Base-by-base conservation (phyloP, 2,797 vertebrate species). In the Scolopax bukidnonensis region DNA sequence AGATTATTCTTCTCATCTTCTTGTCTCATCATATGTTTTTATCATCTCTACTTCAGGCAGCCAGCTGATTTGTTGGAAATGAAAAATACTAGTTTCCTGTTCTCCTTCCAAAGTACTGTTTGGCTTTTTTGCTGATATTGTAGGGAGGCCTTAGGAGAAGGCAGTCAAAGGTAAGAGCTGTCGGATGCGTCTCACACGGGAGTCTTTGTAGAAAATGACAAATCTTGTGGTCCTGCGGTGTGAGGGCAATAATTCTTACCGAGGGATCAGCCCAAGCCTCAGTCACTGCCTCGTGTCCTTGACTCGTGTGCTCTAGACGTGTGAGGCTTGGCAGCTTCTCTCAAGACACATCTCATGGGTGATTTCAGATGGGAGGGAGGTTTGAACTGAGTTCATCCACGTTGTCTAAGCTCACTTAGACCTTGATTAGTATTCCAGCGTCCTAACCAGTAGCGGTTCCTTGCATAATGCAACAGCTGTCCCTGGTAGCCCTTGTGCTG, bases 341-440 rank as follows among this genome's bases (percentile, higher is more conserved):
- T 89, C 23, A 27, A 70, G 40, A n/a, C 21, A 7, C 3, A 11
- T 23, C 33, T 60, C 18, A 16, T 33, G 24, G 36, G 20, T 89
- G 69, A 25, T 45, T 68, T 81, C 18, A 30, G n/a, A 3, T 32
- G 23, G 8, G 16, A 7, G 13, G 2, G 6, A n/a, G 25, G 10
- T 54, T 83, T 89, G 59, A 74, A 41, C 7, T 28, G 24, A 53
- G 48, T 40, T 83, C 21, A 63, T 71, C 14, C 10, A 4, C 6
- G 13, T 87, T 87, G 57, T 54, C 32, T 59, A 24, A 69, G 59
- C n/a, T 89, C n/a, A 6, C 32, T 88, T 81, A 87, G 64, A 74
- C 12, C 33, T 85, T 93, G 51, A 85, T 94, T 94, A 84, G 76
- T 70, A 84, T 76, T 96, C 40, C 23, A 25, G 54, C 25, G n/a